These are phyloP conservation scores for Tragelaphus oryx DNA, from an alignment of 2,797 vertebrate species.

Conservation along the genomic window DNA sequence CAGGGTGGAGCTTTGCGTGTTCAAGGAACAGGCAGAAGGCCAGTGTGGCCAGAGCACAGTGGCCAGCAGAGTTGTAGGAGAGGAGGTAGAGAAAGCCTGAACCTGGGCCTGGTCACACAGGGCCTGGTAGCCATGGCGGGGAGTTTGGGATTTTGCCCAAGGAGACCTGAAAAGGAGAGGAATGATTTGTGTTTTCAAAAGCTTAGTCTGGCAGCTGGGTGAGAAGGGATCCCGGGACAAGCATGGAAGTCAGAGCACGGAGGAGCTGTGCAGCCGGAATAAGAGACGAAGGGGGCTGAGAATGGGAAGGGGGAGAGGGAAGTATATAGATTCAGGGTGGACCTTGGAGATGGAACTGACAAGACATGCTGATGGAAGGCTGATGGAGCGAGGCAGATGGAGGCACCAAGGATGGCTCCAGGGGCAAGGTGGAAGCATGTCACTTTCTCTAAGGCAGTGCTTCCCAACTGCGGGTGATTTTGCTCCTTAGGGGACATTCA, in stretches of 20 bases:
- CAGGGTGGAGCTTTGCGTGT: not conserved
- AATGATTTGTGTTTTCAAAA: not conserved
- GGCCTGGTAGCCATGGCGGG: not conserved
- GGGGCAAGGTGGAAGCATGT: not conserved
- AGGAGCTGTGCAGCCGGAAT: not conserved
- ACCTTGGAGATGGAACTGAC: not conserved
- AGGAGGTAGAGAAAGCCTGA: not conserved
- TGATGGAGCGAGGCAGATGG: not conserved
- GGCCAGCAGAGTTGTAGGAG: not conserved
- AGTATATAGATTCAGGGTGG: not conserved
- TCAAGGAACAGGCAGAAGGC: not conserved
- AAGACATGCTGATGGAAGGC: not conserved
- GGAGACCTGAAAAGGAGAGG: not conserved
- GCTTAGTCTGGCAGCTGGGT: not conserved
- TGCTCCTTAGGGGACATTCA: not conserved
- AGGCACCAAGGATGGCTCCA: too few relatives aligned
- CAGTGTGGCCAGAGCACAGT: rapidly evolving
- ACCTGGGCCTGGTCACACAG: too few relatives aligned
- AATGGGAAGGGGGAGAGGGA: too few relatives aligned
- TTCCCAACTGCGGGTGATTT: not conserved
- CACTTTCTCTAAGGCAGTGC: not conserved
- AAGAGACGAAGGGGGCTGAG: not conserved
- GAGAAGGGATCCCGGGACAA: not conserved
- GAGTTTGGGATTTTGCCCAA: not conserved
- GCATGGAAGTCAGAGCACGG: not conserved